Percentiles rank a stretch among this genome's conserved stretches.
Evolutionary conservation across 2,113 vertebrate genomes (phyloP).

Genomic region (Setophaga coronata): DNA sequence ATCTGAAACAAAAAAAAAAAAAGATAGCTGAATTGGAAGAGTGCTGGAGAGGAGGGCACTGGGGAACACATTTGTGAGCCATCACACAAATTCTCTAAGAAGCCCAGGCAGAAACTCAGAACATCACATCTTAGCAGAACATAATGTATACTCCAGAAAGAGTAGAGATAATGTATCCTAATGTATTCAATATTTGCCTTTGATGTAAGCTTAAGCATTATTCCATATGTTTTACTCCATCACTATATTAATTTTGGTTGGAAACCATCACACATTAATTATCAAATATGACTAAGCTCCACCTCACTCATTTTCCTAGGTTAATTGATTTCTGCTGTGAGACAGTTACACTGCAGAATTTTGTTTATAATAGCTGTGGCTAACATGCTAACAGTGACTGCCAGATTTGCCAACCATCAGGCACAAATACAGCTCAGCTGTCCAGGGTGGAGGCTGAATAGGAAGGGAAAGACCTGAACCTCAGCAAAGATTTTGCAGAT

Average conservation of each 20-base stretch:
- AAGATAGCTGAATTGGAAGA: constrained; percentile 37
- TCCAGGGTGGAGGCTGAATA: not conserved
- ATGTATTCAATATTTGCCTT: constrained; percentile 64
- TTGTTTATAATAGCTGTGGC: constrained; percentile 35
- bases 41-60: not conserved
- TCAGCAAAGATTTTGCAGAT: not conserved
- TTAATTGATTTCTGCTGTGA: constrained; percentile 54
- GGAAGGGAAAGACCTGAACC: not conserved
- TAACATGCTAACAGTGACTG: constrained; percentile 17
- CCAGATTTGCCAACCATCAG: not conserved
- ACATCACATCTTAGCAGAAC: constrained; percentile 37
- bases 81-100: constrained; percentile 25
- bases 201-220: constrained; percentile 43
- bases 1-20: not conserved
- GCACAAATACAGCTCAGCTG: not conserved
- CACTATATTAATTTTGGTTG: constrained; percentile 55
- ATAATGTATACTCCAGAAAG: constrained; percentile 58
- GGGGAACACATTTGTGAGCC: constrained; percentile 13
- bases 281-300: constrained; percentile 42
- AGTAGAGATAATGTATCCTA: constrained; percentile 42
- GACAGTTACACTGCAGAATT: constrained; percentile 18
- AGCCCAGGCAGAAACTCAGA: constrained; percentile 47
- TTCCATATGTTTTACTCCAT: constrained; percentile 46
- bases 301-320: constrained; percentile 37
- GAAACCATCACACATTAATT: constrained; percentile 63